phyloP scores from a whole-genome alignment of 2,113 vertebrate species.

The Mesitornis unicolor region DNA sequence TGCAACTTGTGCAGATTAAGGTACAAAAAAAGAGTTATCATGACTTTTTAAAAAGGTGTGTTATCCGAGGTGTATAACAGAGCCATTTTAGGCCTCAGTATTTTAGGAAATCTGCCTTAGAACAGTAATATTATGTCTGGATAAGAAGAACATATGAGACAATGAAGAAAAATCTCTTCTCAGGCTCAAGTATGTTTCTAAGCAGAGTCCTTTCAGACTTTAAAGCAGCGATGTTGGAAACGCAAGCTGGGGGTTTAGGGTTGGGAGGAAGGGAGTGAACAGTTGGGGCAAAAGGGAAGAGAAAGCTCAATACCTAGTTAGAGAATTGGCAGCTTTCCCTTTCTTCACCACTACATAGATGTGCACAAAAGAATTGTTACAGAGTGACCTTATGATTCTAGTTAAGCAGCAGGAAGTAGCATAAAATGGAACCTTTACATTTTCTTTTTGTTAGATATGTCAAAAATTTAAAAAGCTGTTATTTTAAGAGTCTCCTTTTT shows the following conservation, averaged over 20 bases:
- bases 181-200: not conserved
- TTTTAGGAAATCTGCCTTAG: not conserved
- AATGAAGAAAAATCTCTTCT: not conserved
- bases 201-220: not conserved
- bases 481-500: not conserved
- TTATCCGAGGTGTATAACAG: not conserved
- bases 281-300: not conserved
- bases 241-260: not conserved
- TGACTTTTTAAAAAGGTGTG: accelerated
- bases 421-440: not conserved
- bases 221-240: not conserved
- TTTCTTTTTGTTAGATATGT: not conserved
- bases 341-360: not conserved
- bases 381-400: not conserved
- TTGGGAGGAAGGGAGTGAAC: not conserved
- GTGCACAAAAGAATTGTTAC: not conserved
- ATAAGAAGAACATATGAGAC: not conserved
- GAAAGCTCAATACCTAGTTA: not conserved
- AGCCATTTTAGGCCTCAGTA: not conserved
- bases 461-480: conserved; percentile 1
- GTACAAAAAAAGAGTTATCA: not conserved
- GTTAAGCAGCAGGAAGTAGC: not conserved
- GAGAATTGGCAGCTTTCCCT: not conserved
- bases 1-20: accelerated
- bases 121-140: not conserved